These are phyloP conservation scores for Manduca sexta DNA, from an alignment of 1,140 invertebrate genomes.

Conservation along the genomic window DNA sequence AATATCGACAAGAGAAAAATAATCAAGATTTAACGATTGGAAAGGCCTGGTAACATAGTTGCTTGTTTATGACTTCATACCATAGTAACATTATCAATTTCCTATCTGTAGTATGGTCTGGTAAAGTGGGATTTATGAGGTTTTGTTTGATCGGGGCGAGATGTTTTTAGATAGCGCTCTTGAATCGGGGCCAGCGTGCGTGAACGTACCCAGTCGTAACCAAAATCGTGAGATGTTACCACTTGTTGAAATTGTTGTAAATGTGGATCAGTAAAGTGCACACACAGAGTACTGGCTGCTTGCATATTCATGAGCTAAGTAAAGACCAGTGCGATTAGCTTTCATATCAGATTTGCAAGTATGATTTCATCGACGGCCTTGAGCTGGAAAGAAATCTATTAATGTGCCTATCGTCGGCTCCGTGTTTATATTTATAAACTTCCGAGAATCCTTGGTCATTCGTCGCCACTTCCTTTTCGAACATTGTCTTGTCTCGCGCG, in stretches of 20 bases:
- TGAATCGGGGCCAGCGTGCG: slow-evolving; percentile 38
- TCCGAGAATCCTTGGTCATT: slow-evolving; percentile 40
- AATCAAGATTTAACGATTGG: too few species aligned
- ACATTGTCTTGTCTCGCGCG: slow-evolving; percentile 18
- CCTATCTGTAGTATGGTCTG: background rate
- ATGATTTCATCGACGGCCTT: slow-evolving; percentile 22
- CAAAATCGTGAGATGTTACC: slow-evolving; percentile 17
- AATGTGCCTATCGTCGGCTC: slow-evolving; percentile 15
- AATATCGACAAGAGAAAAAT: too few species aligned
- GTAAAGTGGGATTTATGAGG: slow-evolving; percentile 25
- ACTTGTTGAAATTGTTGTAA: slow-evolving; percentile 4
- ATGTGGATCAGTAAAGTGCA: background rate
- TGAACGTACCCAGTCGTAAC: slow-evolving; percentile 27
- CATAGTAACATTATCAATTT: too few species aligned
- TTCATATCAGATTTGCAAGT: too few species aligned
- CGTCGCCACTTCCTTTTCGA: slow-evolving; percentile 21
- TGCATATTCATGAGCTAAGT: too few species aligned
- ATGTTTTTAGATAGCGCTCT: slow-evolving; percentile 48
- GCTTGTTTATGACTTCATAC: too few species aligned
- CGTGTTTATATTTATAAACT: slow-evolving; percentile 30
- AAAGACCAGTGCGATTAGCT: too few species aligned
- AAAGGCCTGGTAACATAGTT: too few species aligned
- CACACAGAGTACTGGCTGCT: too few species aligned
- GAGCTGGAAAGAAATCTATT: slow-evolving; percentile 21
- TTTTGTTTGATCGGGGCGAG: slow-evolving; percentile 47